phyloP scores from a whole-genome alignment of 2,797 vertebrate species.

The Leucoraja ocellata region DNA sequence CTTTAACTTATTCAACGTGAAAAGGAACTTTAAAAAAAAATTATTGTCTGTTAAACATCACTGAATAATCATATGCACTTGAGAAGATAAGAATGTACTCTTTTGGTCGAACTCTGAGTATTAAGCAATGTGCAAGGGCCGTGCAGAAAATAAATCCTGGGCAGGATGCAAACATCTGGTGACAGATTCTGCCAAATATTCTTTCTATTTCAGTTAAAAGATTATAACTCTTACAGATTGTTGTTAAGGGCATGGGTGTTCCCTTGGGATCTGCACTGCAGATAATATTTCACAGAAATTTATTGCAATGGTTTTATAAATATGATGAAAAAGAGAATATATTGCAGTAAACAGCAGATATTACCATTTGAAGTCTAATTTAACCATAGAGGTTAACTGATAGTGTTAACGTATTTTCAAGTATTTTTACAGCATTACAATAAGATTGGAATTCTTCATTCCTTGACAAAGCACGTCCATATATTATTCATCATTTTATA shows the following conservation, averaged over 20 bases:
- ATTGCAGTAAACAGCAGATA: background rate
- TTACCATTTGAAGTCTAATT: background rate
- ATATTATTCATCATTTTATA: background rate
- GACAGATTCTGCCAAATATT: background rate
- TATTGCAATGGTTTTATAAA: background rate
- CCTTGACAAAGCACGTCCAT: background rate
- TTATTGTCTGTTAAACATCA: background rate
- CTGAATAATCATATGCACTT: background rate
- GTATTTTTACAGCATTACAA: background rate
- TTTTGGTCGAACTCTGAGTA: background rate
- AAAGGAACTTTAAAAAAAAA: background rate
- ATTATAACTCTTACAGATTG: background rate
- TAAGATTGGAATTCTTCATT: background rate
- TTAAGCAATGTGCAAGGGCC: background rate
- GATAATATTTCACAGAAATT: background rate
- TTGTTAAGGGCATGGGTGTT: no score
- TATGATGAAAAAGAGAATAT: background rate
- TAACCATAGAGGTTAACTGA: background rate
- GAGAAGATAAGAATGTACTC: background rate
- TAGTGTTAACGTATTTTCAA: background rate
- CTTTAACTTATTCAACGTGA: background rate
- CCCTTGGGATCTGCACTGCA: background rate
- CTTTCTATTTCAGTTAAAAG: background rate
- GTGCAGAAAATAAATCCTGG: background rate
- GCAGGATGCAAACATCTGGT: background rate